These are phyloP conservation scores for Microcebus jonahi DNA, from an alignment of 2,113 vertebrate species.

Conservation along the genomic window DNA sequence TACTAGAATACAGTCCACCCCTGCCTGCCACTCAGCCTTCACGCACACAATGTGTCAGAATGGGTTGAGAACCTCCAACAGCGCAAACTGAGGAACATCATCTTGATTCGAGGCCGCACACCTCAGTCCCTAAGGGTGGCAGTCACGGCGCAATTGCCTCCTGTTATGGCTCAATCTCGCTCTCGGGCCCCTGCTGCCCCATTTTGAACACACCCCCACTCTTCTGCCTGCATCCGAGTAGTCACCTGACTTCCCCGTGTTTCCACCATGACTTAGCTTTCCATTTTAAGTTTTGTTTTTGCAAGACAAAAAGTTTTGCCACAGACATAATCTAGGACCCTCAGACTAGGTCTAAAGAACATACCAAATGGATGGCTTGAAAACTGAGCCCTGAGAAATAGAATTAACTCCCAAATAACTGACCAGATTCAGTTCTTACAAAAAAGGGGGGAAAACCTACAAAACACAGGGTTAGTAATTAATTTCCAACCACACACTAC, in stretches of 20 bases:
- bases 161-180: neutral
- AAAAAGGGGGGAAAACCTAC: neutral
- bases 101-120: neutral
- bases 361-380: neutral
- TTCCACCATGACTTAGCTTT: neutral
- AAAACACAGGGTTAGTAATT: neutral
- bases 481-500: neutral
- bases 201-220: neutral
- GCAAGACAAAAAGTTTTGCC: neutral
- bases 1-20: neutral
- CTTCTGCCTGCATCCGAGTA: neutral
- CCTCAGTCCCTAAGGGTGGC: neutral
- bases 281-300: neutral
- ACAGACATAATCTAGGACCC: neutral
- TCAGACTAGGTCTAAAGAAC: neutral
- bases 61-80: neutral
- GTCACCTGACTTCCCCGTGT: neutral
- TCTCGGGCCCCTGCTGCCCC: neutral
- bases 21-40: neutral
- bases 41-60: neutral
- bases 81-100: neutral
- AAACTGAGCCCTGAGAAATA: neutral
- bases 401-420: slow-evolving; percentile 13
- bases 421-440: neutral
- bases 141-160: too few species aligned